Evolutionary conservation across 1,140 invertebrate genomes (phyloP).

Genomic region (Leptinotarsa undecemlineata): DNA sequence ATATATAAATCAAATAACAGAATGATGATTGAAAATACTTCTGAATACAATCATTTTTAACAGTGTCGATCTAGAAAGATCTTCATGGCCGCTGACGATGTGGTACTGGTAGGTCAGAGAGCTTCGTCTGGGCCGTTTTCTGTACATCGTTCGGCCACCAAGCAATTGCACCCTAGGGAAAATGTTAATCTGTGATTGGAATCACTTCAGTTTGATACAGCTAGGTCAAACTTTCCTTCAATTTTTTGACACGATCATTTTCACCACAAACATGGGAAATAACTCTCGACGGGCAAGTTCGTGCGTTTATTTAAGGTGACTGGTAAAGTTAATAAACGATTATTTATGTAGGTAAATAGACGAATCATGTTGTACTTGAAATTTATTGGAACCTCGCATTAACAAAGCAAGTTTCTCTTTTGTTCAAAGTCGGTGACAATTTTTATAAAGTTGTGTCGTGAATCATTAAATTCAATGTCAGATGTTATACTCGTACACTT

Average conservation of each 20-base stretch:
- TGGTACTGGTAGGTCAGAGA: too few relatives aligned
- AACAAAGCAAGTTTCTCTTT: constrained; percentile 14
- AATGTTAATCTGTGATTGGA: neutral
- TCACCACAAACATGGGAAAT: neutral
- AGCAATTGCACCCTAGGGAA: neutral
- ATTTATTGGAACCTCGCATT: constrained; percentile 1
- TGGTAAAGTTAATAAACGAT: neutral
- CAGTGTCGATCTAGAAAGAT: too few relatives aligned
- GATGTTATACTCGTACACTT: neutral
- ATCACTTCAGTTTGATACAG: too few relatives aligned
- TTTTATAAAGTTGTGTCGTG: constrained; percentile 7
- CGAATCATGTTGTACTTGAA: neutral
- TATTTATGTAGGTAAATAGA: constrained; percentile 10
- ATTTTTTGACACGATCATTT: too few relatives aligned
- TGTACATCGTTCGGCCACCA: too few relatives aligned
- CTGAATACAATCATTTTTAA: too few relatives aligned
- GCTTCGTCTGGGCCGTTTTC: too few relatives aligned
- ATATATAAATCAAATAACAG: too few relatives aligned
- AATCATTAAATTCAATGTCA: constrained; percentile 15
- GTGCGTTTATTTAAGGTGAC: neutral
- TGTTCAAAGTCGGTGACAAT: constrained; percentile 7
- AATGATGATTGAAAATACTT: too few relatives aligned
- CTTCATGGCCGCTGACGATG: too few relatives aligned
- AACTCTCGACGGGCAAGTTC: neutral
- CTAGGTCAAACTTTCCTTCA: too few relatives aligned